These are phyloP conservation scores for Pristionchus entomophagus DNA, from an alignment of 2,888 invertebrate species.

Conservation along the genomic window DNA sequence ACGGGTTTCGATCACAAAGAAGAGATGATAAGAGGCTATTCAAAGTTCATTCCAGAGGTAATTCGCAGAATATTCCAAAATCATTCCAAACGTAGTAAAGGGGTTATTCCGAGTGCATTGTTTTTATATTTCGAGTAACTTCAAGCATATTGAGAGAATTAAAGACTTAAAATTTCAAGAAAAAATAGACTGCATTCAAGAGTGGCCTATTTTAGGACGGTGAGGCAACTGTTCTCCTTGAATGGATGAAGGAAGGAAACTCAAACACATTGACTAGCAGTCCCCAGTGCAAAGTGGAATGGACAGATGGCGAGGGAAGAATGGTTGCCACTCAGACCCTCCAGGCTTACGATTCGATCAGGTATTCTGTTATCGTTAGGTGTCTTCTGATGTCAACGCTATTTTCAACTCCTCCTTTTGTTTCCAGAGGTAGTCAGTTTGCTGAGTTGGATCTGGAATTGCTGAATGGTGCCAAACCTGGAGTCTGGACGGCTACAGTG, in stretches of 20 bases:
- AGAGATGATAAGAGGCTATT: constrained; percentile 71
- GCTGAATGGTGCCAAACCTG: background rate
- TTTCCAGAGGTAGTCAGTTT: constrained; percentile 1
- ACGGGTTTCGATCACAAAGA: constrained; percentile 70
- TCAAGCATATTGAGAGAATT: background rate
- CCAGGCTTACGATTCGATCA: constrained; percentile 68
- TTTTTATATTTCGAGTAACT: background rate
- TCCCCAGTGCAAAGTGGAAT: constrained; percentile 57
- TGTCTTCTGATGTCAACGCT: constrained; percentile 4
- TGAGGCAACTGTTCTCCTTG: constrained; percentile 53
- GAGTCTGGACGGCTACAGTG: background rate
- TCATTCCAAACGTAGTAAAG: constrained; percentile 49
- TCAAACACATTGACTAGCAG: constrained; percentile 55
- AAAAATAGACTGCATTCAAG: too few relatives aligned
- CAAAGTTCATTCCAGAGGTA: constrained; percentile 53
- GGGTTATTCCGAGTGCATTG: background rate
- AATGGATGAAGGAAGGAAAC: constrained; percentile 48
- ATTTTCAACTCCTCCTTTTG: constrained; percentile 46
- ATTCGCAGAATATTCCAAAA: constrained; percentile 54
- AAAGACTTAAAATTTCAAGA: too few relatives aligned
- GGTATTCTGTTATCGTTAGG: background rate
- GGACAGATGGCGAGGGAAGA: constrained; percentile 50
- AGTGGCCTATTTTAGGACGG: constrained; percentile 57
- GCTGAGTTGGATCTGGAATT: background rate
- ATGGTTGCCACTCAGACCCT: constrained; percentile 52